Percentiles rank a stretch among this genome's conserved stretches.
These are phyloP conservation scores for Coptodon rendalli DNA, from an alignment of 2,113 vertebrate species.

Conservation along the genomic window DNA sequence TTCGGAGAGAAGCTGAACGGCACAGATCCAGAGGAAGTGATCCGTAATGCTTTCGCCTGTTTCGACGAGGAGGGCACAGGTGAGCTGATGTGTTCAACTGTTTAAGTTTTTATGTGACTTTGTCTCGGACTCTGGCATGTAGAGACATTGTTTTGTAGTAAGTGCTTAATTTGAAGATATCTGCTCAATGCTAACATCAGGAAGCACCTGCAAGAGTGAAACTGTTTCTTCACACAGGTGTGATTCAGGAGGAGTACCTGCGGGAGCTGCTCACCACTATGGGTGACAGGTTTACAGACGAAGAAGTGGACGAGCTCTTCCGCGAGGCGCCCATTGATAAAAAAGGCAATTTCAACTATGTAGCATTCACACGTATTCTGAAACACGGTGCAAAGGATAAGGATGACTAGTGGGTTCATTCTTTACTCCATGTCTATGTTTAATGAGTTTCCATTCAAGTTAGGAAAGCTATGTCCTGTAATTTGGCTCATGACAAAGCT, in stretches of 20 bases:
- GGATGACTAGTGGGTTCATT: slow-evolving; percentile 74
- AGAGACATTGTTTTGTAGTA: not conserved
- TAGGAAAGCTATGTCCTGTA: slow-evolving; percentile 1
- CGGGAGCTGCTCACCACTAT: slow-evolving; percentile 91
- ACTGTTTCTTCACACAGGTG: slow-evolving; percentile 28
- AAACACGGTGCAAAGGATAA: slow-evolving; percentile 92
- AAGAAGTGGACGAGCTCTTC: slow-evolving; percentile 93
- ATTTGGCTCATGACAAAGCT: not conserved
- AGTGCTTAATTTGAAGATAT: not conserved
- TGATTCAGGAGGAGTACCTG: slow-evolving; percentile 88
- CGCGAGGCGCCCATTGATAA: slow-evolving; percentile 92
- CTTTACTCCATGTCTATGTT: not conserved
- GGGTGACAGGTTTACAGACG: slow-evolving; percentile 92
- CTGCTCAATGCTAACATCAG: not conserved
- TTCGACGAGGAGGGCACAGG: slow-evolving; percentile 92
- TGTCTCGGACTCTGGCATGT: not conserved
- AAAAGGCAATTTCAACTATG: slow-evolving; percentile 93
- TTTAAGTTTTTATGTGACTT: not conserved
- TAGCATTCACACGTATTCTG: slow-evolving; percentile 90
- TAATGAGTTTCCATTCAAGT: not conserved
- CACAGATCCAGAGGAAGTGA: slow-evolving; percentile 84
- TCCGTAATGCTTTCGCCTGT: slow-evolving; percentile 91
- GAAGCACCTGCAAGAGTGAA: not conserved
- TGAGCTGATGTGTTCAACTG: slow-evolving; percentile 18
- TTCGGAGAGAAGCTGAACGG: slow-evolving; percentile 89